Percentiles rank a stretch among this genome's conserved stretches.
phyloP scores from a whole-genome alignment of 1,140 invertebrate species.

The Asobara japonica region DNA sequence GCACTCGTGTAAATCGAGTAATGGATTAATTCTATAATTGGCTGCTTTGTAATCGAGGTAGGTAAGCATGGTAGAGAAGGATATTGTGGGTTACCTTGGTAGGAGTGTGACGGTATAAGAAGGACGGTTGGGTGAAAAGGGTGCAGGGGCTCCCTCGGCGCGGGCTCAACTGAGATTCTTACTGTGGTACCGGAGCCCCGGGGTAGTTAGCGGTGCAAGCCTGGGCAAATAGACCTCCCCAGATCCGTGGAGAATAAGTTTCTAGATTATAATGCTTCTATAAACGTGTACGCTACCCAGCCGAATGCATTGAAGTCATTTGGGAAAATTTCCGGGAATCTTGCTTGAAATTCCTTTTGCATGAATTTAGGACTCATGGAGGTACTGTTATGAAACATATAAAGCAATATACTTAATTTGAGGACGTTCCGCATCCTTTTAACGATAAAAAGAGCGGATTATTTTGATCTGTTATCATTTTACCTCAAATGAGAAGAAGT shows the following conservation, averaged over 20 bases:
- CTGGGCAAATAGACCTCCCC: slow-evolving; percentile 24
- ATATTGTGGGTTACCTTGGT: slow-evolving; percentile 10
- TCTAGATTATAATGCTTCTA: slow-evolving; percentile 36
- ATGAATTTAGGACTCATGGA: too few relatives aligned
- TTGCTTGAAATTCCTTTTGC: neutral
- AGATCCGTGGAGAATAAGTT: slow-evolving; percentile 30
- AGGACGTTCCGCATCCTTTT: too few relatives aligned
- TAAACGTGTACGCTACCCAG: slow-evolving; percentile 15
- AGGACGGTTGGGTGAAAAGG: neutral
- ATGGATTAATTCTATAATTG: slow-evolving; percentile 57
- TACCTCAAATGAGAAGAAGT: too few relatives aligned
- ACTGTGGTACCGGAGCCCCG: slow-evolving; percentile 27
- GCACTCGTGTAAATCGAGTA: slow-evolving; percentile 37
- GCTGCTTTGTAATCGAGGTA: slow-evolving; percentile 41
- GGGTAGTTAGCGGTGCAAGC: slow-evolving; percentile 36
- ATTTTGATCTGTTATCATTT: too few relatives aligned
- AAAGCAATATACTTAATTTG: too few relatives aligned
- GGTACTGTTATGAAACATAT: too few relatives aligned
- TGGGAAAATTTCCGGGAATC: neutral
- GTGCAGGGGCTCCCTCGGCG: slow-evolving; percentile 16
- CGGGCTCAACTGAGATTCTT: slow-evolving; percentile 30
- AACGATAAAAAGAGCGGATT: too few relatives aligned
- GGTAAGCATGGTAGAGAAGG: neutral
- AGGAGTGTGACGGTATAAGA: slow-evolving; percentile 14
- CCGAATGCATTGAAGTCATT: neutral